A percentile compares a stretch with the other conserved stretches of the same genome.
phyloP scores from a whole-genome alignment of 2,888 invertebrate species.

The Lepidocyrtoides sp. region DNA sequence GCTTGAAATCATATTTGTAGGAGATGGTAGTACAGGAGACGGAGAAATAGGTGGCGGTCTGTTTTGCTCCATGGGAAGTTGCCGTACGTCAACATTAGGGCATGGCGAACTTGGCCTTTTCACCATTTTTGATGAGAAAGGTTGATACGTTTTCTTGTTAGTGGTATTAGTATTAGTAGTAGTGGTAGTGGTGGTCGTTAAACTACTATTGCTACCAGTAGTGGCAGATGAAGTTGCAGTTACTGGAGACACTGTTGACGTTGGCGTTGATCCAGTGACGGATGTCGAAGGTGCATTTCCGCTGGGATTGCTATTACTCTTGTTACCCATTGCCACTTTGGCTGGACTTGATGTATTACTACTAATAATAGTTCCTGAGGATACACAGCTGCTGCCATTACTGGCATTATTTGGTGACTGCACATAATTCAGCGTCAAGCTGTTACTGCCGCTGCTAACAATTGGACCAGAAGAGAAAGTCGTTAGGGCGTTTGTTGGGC shows the following conservation, averaged over 20 bases:
- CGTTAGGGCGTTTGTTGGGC: constrained; percentile 48
- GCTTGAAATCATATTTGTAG: constrained; percentile 4
- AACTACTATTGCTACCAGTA: constrained; percentile 85
- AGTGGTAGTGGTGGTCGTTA: constrained; percentile 85
- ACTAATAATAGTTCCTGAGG: constrained; percentile 82
- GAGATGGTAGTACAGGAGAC: constrained; percentile 4
- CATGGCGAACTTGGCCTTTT: constrained; percentile 87
- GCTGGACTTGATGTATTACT: constrained; percentile 85
- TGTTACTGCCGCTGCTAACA: constrained; percentile 62
- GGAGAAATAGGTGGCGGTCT: constrained; percentile 86
- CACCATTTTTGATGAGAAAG: constrained; percentile 78
- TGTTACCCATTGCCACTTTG: constrained; percentile 47
- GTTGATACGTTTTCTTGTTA: constrained; percentile 81
- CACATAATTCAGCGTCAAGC: constrained; percentile 75
- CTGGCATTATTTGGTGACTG: constrained; percentile 75
- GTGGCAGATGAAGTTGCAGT: constrained; percentile 86
- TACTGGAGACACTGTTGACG: constrained; percentile 86
- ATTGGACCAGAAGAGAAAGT: constrained; percentile 55
- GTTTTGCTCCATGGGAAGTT: constrained; percentile 88
- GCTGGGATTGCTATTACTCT: background rate
- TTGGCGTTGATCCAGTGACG: constrained; percentile 83
- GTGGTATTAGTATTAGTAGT: too few relatives aligned
- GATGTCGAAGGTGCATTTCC: background rate
- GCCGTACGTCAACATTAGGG: constrained; percentile 89
- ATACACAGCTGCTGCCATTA: constrained; percentile 62